These are phyloP conservation scores for Galeopterus variegatus DNA, from an alignment of 2,113 vertebrate genomes.

Conservation along the genomic window DNA sequence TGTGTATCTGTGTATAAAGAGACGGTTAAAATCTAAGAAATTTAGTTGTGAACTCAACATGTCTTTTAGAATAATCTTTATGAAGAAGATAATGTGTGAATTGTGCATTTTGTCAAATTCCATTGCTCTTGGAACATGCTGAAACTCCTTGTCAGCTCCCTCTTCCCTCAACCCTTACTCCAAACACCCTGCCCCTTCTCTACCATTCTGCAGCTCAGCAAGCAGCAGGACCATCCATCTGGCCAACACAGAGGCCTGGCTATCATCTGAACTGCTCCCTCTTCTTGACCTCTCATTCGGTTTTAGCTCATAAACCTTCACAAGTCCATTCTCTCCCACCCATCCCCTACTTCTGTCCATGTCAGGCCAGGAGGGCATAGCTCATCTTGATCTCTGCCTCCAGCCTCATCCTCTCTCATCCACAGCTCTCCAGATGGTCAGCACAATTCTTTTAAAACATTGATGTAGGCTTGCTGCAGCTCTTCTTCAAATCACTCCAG, in stretches of 20 bases:
- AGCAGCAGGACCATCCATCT: background rate
- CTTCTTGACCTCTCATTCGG: background rate
- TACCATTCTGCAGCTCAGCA: background rate
- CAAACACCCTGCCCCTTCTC: background rate
- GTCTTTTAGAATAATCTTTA: background rate
- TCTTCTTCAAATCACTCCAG: background rate
- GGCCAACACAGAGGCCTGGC: background rate
- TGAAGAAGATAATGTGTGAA: background rate
- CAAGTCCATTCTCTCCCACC: background rate
- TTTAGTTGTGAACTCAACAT: background rate
- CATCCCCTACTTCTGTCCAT: background rate
- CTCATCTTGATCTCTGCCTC: background rate
- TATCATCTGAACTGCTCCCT: background rate
- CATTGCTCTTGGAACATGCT: background rate
- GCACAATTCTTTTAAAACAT: background rate
- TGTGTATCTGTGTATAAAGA: background rate
- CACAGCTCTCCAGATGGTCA: background rate
- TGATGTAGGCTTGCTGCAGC: background rate
- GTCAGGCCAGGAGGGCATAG: rapidly evolving
- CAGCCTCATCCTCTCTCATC: background rate
- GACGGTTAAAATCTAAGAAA: background rate
- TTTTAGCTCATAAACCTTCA: background rate
- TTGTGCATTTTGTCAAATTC: background rate
- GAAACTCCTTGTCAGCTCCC: background rate
- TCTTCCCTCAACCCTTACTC: background rate